Percentiles rank a stretch among this genome's conserved stretches.
Conservation (phyloP, 2,888 invertebrate genomes). For the Tinea pellionella region DNA sequence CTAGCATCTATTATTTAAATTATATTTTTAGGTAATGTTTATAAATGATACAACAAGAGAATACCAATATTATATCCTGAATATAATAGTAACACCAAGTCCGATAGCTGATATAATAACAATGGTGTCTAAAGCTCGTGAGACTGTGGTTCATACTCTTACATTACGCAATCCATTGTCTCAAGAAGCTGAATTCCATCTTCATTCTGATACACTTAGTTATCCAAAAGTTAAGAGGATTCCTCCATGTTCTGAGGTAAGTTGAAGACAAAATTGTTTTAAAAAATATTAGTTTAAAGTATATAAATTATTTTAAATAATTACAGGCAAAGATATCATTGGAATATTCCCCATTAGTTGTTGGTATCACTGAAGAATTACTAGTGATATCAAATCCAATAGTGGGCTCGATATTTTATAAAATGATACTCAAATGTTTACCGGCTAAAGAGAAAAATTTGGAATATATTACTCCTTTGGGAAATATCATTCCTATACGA, state of each 20-base stretch:
- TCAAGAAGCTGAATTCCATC: slow-evolving; percentile 30
- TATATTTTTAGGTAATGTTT: slow-evolving; percentile 41
- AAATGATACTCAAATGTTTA: slow-evolving; percentile 40
- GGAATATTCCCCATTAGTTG: slow-evolving; percentile 50
- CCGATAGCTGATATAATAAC: slow-evolving; percentile 41
- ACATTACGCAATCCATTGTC: slow-evolving; percentile 40
- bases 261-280: too few relatives aligned
- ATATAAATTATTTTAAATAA: neutral
- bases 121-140: slow-evolving; percentile 45
- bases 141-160: slow-evolving; percentile 39
- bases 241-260: slow-evolving; percentile 45
- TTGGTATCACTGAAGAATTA: slow-evolving; percentile 38
- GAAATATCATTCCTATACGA: slow-evolving; percentile 38
- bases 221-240: slow-evolving; percentile 36
- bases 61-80: slow-evolving; percentile 51
- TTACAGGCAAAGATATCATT: slow-evolving; percentile 31
- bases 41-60: slow-evolving; percentile 41
- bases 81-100: slow-evolving; percentile 34
- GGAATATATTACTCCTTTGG: slow-evolving; percentile 38
- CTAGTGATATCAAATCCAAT: slow-evolving; percentile 41
- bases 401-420: slow-evolving; percentile 44
- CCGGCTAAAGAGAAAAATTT: slow-evolving; percentile 50
- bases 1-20: neutral
- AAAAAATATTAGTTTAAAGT: neutral
- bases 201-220: slow-evolving; percentile 33